Conservation (phyloP, 2,888 invertebrate species). For the Ophion costatus region DNA sequence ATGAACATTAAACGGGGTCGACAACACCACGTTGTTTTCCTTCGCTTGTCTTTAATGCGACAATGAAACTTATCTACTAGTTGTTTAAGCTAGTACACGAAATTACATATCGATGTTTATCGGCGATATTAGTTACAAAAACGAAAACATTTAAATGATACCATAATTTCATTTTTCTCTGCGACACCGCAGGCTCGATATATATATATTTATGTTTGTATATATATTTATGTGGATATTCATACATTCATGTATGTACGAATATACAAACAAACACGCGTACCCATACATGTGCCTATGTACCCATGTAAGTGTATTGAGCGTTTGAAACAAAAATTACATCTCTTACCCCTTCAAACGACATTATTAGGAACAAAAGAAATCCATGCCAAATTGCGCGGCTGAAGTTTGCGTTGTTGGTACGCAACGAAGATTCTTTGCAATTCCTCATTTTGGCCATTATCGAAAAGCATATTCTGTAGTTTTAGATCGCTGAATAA, state of each 20-base stretch:
- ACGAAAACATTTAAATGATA: constrained; percentile 38
- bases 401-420: no score
- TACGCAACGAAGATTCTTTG: no score
- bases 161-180: constrained; percentile 19
- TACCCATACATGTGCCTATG: background rate
- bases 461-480: no score
- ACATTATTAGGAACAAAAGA: background rate
- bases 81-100: constrained; percentile 48
- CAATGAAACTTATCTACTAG: constrained; percentile 41
- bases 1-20: background rate
- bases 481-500: no score
- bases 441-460: no score
- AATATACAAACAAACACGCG: background rate
- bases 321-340: background rate
- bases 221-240: constrained; percentile 5
- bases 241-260: constrained; percentile 10
- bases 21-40: background rate
- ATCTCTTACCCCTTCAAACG: background rate
- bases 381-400: background rate
- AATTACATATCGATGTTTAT: constrained; percentile 42
- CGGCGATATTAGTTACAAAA: constrained; percentile 50
- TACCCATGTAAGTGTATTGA: background rate
- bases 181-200: constrained; percentile 14
- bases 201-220: constrained; percentile 7
- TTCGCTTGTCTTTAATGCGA: constrained; percentile 40